These are phyloP conservation scores for Drosophila gunungcola DNA, from an alignment of 1,140 invertebrate genomes.

Conservation along the genomic window DNA sequence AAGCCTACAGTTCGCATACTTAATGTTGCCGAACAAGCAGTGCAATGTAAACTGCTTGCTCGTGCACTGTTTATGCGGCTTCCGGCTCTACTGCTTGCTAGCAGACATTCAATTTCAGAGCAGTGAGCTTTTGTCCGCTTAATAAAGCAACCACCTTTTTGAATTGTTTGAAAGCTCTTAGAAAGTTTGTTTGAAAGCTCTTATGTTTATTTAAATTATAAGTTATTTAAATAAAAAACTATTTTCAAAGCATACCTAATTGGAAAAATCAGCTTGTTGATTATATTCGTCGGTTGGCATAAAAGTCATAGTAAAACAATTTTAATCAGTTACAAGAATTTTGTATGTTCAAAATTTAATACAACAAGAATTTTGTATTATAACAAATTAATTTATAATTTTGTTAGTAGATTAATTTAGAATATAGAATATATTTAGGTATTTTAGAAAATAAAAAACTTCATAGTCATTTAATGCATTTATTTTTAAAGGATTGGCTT, in stretches of 20 bases:
- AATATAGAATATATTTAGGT: too few relatives aligned
- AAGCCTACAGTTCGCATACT: not conserved
- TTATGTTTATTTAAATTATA: not conserved
- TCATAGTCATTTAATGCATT: conserved; percentile 19
- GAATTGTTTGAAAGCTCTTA: not conserved
- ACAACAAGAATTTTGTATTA: too few relatives aligned
- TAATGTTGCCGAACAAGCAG: not conserved
- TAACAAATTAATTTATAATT: not conserved
- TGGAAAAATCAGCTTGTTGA: too few relatives aligned
- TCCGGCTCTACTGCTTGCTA: not conserved
- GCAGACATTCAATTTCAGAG: not conserved
- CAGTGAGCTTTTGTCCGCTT: not conserved
- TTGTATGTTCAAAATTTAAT: not conserved
- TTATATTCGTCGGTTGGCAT: too few relatives aligned
- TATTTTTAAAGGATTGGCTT: conserved; percentile 34
- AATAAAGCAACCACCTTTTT: not conserved
- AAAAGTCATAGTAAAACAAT: too few relatives aligned
- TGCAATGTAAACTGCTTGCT: not conserved
- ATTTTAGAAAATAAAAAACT: not conserved
- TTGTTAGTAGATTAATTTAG: too few relatives aligned
- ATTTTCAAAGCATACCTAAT: too few relatives aligned
- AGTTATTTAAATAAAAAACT: not conserved
- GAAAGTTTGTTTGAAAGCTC: not conserved
- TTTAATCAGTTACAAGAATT: too few relatives aligned
- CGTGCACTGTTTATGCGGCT: not conserved